phyloP scores from a whole-genome alignment of 2,113 vertebrate species.

The Promerops cafer region DNA sequence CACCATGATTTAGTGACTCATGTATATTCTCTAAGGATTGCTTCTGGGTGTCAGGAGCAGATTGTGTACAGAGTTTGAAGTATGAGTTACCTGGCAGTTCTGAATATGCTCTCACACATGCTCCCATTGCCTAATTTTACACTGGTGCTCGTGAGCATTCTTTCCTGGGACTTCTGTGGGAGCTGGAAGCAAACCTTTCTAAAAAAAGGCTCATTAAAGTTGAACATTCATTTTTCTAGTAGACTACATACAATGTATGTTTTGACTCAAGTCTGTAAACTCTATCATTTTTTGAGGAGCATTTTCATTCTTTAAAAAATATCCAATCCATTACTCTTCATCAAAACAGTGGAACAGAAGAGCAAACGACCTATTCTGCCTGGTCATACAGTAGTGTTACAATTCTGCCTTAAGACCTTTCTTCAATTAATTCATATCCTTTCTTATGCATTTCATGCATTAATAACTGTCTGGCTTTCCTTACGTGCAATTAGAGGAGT shows the following conservation, averaged over 20 bases:
- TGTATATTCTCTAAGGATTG: not conserved
- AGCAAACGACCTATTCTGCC: not conserved
- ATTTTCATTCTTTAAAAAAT: not conserved
- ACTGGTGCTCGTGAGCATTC: not conserved
- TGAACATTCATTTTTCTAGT: not conserved
- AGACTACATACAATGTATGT: not conserved
- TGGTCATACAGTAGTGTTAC: not conserved
- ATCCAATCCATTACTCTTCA: not conserved
- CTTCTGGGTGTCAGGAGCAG: not conserved
- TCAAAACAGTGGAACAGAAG: not conserved
- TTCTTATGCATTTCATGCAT: not conserved
- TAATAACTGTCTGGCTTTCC: not conserved
- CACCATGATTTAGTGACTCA: not conserved
- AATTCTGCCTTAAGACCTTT: not conserved
- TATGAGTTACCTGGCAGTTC: not conserved
- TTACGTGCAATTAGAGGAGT: not conserved
- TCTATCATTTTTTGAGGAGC: not conserved
- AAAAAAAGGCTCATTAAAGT: not conserved
- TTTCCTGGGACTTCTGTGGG: not conserved
- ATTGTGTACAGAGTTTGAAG: not conserved
- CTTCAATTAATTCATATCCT: not conserved
- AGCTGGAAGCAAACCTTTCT: not conserved
- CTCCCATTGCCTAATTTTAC: not conserved
- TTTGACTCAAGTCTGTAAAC: not conserved
- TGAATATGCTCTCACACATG: not conserved